phyloP scores from a whole-genome alignment of 2,113 vertebrate species.

The Motacilla alba region DNA sequence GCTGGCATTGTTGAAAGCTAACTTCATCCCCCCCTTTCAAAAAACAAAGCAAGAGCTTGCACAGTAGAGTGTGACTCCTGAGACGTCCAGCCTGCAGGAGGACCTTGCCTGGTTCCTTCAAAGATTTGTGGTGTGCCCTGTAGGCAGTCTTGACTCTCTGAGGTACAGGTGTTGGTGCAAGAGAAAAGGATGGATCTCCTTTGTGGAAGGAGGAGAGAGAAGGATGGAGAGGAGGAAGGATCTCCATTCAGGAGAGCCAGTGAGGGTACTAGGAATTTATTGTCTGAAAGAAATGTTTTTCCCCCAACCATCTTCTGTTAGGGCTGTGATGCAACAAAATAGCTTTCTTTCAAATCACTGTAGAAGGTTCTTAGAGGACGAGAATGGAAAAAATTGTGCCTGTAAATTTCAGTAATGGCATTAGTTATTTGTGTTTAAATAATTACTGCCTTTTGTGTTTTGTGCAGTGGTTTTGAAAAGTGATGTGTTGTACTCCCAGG shows the following conservation, averaged over 20 bases:
- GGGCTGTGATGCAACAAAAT: neutral
- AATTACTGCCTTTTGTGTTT: neutral
- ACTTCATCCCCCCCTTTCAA: neutral
- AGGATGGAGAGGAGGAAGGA: neutral
- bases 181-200: neutral
- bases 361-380: neutral
- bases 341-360: neutral
- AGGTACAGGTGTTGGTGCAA: neutral
- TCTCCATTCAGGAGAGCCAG: neutral
- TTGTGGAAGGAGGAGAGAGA: neutral
- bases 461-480: neutral
- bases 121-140: rapidly evolving
- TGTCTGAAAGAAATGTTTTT: neutral
- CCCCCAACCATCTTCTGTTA: neutral
- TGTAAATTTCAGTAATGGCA: neutral
- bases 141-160: neutral
- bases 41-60: neutral
- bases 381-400: neutral
- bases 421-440: neutral
- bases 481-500: neutral
- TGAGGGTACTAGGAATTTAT: neutral
- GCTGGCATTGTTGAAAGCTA: neutral
- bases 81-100: neutral
- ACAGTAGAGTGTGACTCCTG: neutral
- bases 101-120: neutral